Evolutionary conservation across 2,113 vertebrate species (phyloP).

Genomic region (Pogona vitticeps): DNA sequence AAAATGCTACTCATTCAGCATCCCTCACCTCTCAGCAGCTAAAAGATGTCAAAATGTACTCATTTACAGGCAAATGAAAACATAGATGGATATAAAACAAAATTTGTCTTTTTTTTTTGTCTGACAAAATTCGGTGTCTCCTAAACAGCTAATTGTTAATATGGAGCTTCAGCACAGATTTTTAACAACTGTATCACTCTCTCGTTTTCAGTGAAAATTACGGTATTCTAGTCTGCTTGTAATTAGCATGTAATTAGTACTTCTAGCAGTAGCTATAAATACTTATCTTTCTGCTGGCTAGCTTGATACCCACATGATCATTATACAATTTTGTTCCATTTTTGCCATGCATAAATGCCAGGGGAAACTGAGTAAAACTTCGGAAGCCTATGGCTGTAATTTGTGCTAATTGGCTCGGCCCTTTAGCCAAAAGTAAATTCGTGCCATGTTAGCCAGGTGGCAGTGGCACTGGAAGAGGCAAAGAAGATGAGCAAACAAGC

Average conservation of each 20-base stretch:
- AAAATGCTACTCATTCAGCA: not conserved
- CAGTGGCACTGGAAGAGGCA: slow-evolving; percentile 23
- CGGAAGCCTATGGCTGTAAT: slow-evolving; percentile 51
- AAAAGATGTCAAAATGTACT: slow-evolving; percentile 35
- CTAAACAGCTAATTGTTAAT: slow-evolving; percentile 53
- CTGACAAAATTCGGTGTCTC: slow-evolving; percentile 23
- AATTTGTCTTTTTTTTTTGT: slow-evolving; percentile 28
- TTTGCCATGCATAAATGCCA: slow-evolving; percentile 53
- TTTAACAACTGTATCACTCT: slow-evolving; percentile 42
- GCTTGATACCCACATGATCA: slow-evolving; percentile 63
- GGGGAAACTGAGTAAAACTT: slow-evolving; percentile 43
- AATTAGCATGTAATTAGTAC: slow-evolving; percentile 75
- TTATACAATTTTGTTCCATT: slow-evolving; percentile 69
- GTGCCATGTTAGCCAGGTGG: not conserved
- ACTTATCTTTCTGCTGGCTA: slow-evolving; percentile 56
- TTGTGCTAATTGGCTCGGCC: slow-evolving; percentile 61
- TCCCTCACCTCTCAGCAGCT: not conserved
- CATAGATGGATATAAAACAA: slow-evolving; percentile 15
- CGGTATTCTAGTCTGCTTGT: slow-evolving; percentile 61
- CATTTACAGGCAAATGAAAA: slow-evolving; percentile 42
- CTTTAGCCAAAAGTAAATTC: slow-evolving; percentile 57
- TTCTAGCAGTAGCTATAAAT: slow-evolving; percentile 62
- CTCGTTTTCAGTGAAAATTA: slow-evolving; percentile 60
- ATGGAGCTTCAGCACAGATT: slow-evolving; percentile 36
- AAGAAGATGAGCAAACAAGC: slow-evolving; percentile 2